phyloP scores from a whole-genome alignment of 2,888 invertebrate species.

The Eristalis tenax region DNA sequence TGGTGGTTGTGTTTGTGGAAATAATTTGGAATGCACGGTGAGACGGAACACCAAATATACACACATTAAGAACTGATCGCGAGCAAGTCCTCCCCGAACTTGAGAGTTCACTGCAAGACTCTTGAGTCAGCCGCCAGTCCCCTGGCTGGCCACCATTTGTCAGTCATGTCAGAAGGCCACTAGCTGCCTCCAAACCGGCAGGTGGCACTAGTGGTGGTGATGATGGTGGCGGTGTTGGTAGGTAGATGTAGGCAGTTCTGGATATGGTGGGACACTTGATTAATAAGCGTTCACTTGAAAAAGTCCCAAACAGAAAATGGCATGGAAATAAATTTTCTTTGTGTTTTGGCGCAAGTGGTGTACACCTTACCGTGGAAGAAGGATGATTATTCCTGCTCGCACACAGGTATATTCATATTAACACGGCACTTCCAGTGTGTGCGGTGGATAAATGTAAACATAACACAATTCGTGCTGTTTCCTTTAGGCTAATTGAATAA shows the following conservation, averaged over 20 bases:
- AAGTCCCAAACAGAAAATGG: slow-evolving; percentile 64
- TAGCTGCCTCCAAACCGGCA: slow-evolving; percentile 66
- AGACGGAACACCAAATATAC: slow-evolving; percentile 64
- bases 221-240: neutral
- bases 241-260: slow-evolving; percentile 31
- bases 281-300: slow-evolving; percentile 68
- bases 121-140: slow-evolving; percentile 34
- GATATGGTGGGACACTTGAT: slow-evolving; percentile 67
- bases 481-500: slow-evolving; percentile 70
- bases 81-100: slow-evolving; percentile 51
- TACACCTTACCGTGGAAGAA: slow-evolving; percentile 49
- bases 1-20: slow-evolving; percentile 22
- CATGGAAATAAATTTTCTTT: slow-evolving; percentile 65
- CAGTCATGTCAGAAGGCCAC: slow-evolving; percentile 62
- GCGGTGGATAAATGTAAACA: slow-evolving; percentile 50
- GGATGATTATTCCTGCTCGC: slow-evolving; percentile 43
- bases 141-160: slow-evolving; percentile 64
- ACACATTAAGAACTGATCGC: slow-evolving; percentile 55
- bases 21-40: slow-evolving; percentile 48
- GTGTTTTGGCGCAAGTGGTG: slow-evolving; percentile 51
- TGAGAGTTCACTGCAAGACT: slow-evolving; percentile 50
- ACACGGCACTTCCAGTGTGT: neutral
- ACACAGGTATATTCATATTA: slow-evolving; percentile 13
- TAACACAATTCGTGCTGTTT: slow-evolving; percentile 52
- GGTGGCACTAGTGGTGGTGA: slow-evolving; percentile 58